A percentile compares a stretch with the other conserved stretches of the same genome.
phyloP scores from a whole-genome alignment of 2,888 invertebrate genomes.

The Drosophila mettleri region DNA sequence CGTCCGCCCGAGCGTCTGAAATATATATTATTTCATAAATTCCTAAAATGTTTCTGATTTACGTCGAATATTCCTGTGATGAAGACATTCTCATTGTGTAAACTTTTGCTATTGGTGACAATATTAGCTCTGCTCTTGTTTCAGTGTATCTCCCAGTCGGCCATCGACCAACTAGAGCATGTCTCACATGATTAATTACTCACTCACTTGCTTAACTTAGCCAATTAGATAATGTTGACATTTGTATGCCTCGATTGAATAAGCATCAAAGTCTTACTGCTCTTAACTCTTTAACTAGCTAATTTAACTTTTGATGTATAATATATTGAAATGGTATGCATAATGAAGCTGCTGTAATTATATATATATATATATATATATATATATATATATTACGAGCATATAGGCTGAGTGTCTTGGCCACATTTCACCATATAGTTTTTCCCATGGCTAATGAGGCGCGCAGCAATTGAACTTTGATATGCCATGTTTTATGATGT shows the following conservation, averaged over 20 bases:
- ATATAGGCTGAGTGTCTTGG: slow-evolving; percentile 1
- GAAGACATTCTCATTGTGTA: too few species aligned
- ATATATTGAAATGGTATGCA: too few species aligned
- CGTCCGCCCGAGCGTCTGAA: too few species aligned
- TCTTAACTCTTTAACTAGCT: not conserved
- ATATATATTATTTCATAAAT: too few species aligned
- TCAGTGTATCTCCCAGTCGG: not conserved
- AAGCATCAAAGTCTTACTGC: not conserved
- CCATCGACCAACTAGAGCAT: not conserved
- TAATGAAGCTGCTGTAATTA: not conserved
- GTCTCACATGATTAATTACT: not conserved
- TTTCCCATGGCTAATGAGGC: slow-evolving; percentile 16
- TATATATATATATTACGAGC: too few species aligned
- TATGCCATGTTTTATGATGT: slow-evolving; percentile 36
- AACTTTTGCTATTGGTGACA: too few species aligned
- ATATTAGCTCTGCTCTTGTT: too few species aligned
- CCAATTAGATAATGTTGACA: not conserved
- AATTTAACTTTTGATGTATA: not conserved
- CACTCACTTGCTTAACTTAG: not conserved
- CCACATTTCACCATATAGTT: not conserved
- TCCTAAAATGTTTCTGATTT: too few species aligned
- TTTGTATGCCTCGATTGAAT: not conserved
- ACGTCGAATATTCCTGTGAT: too few species aligned
- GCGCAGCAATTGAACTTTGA: slow-evolving; percentile 39
- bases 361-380: not conserved